Conservation (phyloP, 2,797 vertebrate genomes). For the Hybognathus amarus region DNA sequence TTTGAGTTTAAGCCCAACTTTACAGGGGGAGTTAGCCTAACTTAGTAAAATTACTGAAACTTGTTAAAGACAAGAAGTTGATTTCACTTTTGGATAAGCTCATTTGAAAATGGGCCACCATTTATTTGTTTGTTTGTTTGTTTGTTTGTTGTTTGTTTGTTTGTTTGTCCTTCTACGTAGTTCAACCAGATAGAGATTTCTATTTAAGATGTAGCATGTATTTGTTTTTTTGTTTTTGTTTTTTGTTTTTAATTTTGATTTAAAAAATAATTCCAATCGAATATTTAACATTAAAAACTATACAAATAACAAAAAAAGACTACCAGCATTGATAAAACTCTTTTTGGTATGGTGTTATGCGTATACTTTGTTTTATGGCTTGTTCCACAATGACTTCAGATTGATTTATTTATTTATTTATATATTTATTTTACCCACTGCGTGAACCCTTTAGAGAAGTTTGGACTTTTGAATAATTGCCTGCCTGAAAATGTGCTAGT, state of each 20-base stretch:
- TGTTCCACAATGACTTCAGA: neutral
- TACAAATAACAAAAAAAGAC: neutral
- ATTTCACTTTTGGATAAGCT: neutral
- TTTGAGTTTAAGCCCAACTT: neutral
- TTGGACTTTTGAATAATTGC: too few species aligned
- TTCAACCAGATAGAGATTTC: neutral
- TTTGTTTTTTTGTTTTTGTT: too few species aligned
- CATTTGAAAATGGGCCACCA: too few species aligned
- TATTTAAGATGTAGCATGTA: neutral
- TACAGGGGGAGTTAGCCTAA: too few species aligned
- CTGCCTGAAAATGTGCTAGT: neutral
- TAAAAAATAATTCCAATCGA: neutral
- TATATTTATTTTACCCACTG: too few species aligned
- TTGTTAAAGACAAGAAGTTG: neutral
- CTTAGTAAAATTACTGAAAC: neutral
- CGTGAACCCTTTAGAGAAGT: neutral
- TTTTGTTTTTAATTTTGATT: too few species aligned
- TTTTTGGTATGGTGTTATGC: neutral
- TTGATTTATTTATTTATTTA: too few species aligned
- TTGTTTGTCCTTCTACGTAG: neutral
- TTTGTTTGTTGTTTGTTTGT: neutral
- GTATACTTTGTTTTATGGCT: neutral
- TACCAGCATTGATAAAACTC: neutral
- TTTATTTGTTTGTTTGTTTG: neutral
- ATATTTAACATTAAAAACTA: neutral